phyloP scores from a whole-genome alignment of 2,113 vertebrate genomes.

The Gambusia holbrooki region DNA sequence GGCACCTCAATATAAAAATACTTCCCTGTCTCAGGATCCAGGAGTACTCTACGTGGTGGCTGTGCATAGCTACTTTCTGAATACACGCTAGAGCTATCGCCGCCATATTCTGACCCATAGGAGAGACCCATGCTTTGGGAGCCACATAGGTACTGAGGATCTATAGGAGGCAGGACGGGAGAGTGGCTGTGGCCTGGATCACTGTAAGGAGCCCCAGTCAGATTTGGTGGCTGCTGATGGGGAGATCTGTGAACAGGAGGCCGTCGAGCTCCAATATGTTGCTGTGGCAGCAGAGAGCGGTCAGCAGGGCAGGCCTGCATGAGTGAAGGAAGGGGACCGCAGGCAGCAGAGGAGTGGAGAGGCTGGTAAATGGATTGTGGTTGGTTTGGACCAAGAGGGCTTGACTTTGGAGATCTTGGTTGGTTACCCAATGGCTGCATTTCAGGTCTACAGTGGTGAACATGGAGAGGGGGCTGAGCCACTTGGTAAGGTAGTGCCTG shows the following conservation, averaged over 20 bases:
- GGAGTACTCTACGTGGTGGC: constrained; percentile 83
- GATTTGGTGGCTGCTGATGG: constrained; percentile 66
- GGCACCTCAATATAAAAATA: constrained; percentile 92
- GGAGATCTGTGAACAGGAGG: constrained; percentile 72
- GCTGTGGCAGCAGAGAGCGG: constrained; percentile 54
- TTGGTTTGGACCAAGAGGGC: constrained; percentile 60
- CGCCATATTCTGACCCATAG: constrained; percentile 78
- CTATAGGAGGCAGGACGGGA: constrained; percentile 71
- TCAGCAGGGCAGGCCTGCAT: constrained; percentile 71
- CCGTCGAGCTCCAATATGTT: constrained; percentile 68
- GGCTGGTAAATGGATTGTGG: constrained; percentile 71
- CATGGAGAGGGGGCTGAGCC: constrained; percentile 61
- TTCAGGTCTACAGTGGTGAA: constrained; percentile 74
- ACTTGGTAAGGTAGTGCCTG: constrained; percentile 59
- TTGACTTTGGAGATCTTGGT: constrained; percentile 70
- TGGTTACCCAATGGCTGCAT: constrained; percentile 66
- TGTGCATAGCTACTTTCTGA: constrained; percentile 73
- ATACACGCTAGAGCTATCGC: constrained; percentile 76
- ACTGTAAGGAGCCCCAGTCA: constrained; percentile 64
- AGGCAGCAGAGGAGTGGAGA: constrained; percentile 69
- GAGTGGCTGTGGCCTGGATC: constrained; percentile 73
- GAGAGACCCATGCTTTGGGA: constrained; percentile 71
- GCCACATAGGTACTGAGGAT: constrained; percentile 78
- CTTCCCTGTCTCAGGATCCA: constrained; percentile 93
- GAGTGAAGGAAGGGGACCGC: constrained; percentile 65